Conservation (phyloP, 2,888 invertebrate species). For the Acleris cristana region DNA sequence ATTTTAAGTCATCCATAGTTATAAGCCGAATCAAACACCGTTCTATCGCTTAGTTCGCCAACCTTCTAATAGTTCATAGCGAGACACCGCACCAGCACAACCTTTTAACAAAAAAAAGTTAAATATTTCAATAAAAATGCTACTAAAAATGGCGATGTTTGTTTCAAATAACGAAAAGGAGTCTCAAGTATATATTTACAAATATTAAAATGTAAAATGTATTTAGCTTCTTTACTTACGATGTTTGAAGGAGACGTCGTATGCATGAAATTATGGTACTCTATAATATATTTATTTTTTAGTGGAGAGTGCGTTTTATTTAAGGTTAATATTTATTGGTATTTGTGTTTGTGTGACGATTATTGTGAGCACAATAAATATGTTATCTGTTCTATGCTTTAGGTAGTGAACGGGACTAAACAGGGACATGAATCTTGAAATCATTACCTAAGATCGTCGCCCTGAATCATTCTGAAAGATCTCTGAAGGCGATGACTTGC, state of each 20-base stretch:
- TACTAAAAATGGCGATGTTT: conserved; percentile 42
- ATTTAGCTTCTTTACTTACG: not conserved
- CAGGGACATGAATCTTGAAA: conserved; percentile 60
- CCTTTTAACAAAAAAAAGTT: conserved; percentile 58
- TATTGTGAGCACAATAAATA: conserved; percentile 75
- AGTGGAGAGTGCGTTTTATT: conserved; percentile 63
- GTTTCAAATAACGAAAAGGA: conserved; percentile 1
- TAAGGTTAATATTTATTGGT: conserved; percentile 60
- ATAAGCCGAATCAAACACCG: conserved; percentile 65
- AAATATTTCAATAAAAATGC: conserved; percentile 52
- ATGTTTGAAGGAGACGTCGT: conserved; percentile 7
- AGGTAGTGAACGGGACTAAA: conserved; percentile 71
- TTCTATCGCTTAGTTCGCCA: conserved; percentile 74
- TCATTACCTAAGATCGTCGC: conserved; percentile 20
- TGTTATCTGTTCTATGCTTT: conserved; percentile 66
- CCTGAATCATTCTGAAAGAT: conserved; percentile 13
- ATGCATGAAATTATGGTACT: conserved; percentile 48
- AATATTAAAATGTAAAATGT: not conserved
- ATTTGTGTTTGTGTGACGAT: conserved; percentile 67
- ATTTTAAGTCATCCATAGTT: conserved; percentile 80
- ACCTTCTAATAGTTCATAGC: conserved; percentile 60
- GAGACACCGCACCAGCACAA: conserved; percentile 76
- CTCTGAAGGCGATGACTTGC: conserved; percentile 18
- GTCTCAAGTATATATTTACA: not conserved
- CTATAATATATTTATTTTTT: conserved; percentile 59